phyloP scores from a whole-genome alignment of 2,888 invertebrate genomes.

The Sthenelais limicola region DNA sequence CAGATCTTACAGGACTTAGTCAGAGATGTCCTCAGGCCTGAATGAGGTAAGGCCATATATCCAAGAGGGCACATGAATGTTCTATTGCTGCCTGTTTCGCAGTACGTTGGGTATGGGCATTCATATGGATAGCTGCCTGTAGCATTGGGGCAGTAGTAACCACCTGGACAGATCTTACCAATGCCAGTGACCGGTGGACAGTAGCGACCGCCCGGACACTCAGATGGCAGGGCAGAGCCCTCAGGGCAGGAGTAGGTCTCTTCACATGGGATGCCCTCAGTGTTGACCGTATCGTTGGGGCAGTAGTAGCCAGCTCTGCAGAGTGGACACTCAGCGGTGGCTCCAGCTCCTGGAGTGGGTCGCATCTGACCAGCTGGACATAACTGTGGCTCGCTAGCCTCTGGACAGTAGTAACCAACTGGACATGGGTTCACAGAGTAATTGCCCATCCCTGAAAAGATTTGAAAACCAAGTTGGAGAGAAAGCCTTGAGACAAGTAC shows the following conservation, averaged over 20 bases:
- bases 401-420: slow-evolving; percentile 65
- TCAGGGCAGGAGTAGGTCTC: slow-evolving; percentile 64
- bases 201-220: slow-evolving; percentile 64
- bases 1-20: slow-evolving; percentile 62
- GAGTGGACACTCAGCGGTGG: slow-evolving; percentile 58
- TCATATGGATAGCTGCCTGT: slow-evolving; percentile 58
- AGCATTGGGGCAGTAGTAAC: slow-evolving; percentile 66
- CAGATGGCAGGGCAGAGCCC: slow-evolving; percentile 60
- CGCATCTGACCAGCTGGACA: slow-evolving; percentile 69
- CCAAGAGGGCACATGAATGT: slow-evolving; percentile 64
- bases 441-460: slow-evolving; percentile 61
- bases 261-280: slow-evolving; percentile 64
- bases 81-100: slow-evolving; percentile 65
- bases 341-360: slow-evolving; percentile 60
- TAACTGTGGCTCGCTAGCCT: slow-evolving; percentile 61
- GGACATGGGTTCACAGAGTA: slow-evolving; percentile 63
- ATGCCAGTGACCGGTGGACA: slow-evolving; percentile 58
- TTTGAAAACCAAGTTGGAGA: slow-evolving; percentile 4
- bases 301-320: slow-evolving; percentile 60
- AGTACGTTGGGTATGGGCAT: slow-evolving; percentile 65
- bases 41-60: slow-evolving; percentile 59
- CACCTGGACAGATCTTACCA: slow-evolving; percentile 59
- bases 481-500: background rate
- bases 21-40: slow-evolving; percentile 57
- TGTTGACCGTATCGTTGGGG: slow-evolving; percentile 65